Percentiles rank a stretch among this genome's conserved stretches.
phyloP scores from a whole-genome alignment of 2,113 vertebrate species.

The Odobenus rosmarus region DNA sequence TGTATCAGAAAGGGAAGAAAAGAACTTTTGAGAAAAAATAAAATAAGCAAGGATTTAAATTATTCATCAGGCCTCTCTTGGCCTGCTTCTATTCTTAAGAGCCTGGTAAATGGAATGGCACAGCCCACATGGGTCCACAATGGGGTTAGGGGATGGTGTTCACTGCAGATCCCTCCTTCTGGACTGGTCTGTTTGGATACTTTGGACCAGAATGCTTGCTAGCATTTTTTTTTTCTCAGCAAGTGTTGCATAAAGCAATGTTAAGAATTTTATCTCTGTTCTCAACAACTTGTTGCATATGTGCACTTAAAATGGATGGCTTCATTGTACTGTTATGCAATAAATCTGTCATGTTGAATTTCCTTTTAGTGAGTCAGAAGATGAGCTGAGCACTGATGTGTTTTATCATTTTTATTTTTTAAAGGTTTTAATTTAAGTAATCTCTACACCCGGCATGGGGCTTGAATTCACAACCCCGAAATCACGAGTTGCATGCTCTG shows the following conservation, averaged over 20 bases:
- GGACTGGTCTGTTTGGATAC: constrained; percentile 28
- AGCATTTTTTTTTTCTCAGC: background rate
- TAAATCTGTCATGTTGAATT: constrained; percentile 53
- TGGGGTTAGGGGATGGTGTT: background rate
- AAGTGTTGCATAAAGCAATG: background rate
- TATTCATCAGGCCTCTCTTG: constrained; percentile 16
- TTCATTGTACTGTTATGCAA: background rate
- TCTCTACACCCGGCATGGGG: background rate
- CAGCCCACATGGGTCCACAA: background rate
- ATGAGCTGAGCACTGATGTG: background rate
- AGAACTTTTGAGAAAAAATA: constrained; percentile 24
- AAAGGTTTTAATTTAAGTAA: background rate
- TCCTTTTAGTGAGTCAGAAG: constrained; percentile 2
- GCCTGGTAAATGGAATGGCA: background rate
- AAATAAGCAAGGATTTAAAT: constrained; percentile 48
- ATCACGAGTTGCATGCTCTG: background rate
- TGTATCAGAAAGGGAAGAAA: constrained; percentile 34
- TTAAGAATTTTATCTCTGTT: constrained; percentile 33
- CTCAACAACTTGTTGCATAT: constrained; percentile 35
- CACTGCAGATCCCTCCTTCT: background rate
- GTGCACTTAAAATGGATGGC: constrained; percentile 22
- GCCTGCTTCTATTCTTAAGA: constrained; percentile 39
- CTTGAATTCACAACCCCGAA: background rate
- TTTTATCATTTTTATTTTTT: background rate
- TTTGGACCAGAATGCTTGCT: constrained; percentile 44